Evolutionary conservation across 1,140 invertebrate species (phyloP), one percentile per base, ranked within the genome.

Genomic region (Streblospio benedicti): DNA sequence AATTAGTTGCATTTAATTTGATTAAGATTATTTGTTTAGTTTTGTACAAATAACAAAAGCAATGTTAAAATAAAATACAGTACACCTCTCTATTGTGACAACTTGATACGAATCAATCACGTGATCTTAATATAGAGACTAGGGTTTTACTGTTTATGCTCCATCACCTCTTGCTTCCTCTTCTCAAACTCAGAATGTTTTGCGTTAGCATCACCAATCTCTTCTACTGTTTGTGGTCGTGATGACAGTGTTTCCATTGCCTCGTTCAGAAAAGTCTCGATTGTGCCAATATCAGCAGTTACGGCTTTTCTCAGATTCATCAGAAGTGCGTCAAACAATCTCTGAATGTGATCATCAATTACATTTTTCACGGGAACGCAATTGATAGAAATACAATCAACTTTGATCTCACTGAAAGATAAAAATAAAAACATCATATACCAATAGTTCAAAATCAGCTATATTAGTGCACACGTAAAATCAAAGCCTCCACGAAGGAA

Each of bases 251-350:
- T 80, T 45, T 82, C 81, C 35, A 83, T 85, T 4, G 84, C 84
- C 41, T 83, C 79, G 33, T 72, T 77, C 32, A 85, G 75, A 67
- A 87, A 87, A 55, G 76, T 76, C 18, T 78, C 77, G 31, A 81
- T 77, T 23, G 75, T 75, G 59, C 76, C 79, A 2, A 85, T 78
- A 57, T 86, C 83, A 5, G 69, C 64, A 20, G 73, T 71, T 47
- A 86, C 83, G 9, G 83, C 81, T 35, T 84, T 81, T 59, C 89
- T 84, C 43, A 98, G 78, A 20, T 89, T 87, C 41, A 84, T 84
- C 12, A 87, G 83, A 45, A 99, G 79, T 14, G 87, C 84, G 70
- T 93, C 89, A 88, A 94, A 97, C 65, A 94, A 86, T 50, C 86
- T 84, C 56, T 91, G 83, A 59, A 95, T 88, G 32, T 93, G 86